Percentiles rank a stretch among this genome's conserved stretches.
phyloP scores from a whole-genome alignment of 2,797 vertebrate species.

The Fistularia commersonii region DNA sequence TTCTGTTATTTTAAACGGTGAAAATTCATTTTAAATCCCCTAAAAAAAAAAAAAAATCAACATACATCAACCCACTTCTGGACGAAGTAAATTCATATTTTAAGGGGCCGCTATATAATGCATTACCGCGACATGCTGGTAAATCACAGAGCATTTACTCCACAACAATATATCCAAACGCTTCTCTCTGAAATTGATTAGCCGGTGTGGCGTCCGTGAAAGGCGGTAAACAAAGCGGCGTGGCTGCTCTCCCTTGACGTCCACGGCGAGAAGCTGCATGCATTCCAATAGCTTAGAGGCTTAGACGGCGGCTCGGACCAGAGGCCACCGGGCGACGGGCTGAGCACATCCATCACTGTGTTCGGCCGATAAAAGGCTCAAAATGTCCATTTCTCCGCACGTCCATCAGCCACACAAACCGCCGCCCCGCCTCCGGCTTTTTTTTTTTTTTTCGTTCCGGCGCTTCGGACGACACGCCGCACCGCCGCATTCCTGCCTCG shows the following conservation, averaged over 20 bases:
- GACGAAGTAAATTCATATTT: too few relatives aligned
- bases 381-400: conserved; percentile 36
- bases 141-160: conserved; percentile 32
- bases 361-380: conserved; percentile 60
- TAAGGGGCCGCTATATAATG: too few relatives aligned
- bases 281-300: conserved; percentile 70
- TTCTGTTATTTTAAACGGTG: too few relatives aligned
- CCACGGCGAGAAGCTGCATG: conserved; percentile 55
- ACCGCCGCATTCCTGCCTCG: too few relatives aligned
- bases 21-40: too few relatives aligned
- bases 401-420: conserved; percentile 34
- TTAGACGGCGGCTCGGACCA: conserved; percentile 64
- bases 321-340: conserved; percentile 60
- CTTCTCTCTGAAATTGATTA: conserved; percentile 56
- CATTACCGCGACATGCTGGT: too few relatives aligned
- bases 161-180: conserved; percentile 34
- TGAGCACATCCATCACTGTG: conserved; percentile 70
- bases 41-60: too few relatives aligned
- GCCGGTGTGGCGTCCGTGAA: conserved; percentile 57
- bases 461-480: too few relatives aligned
- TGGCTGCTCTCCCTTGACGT: conserved; percentile 53
- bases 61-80: too few relatives aligned
- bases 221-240: conserved; percentile 57
- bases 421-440: conserved; percentile 8
- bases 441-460: too few relatives aligned